phyloP scores from a whole-genome alignment of 2,113 vertebrate species.

The Odobenus rosmarus region DNA sequence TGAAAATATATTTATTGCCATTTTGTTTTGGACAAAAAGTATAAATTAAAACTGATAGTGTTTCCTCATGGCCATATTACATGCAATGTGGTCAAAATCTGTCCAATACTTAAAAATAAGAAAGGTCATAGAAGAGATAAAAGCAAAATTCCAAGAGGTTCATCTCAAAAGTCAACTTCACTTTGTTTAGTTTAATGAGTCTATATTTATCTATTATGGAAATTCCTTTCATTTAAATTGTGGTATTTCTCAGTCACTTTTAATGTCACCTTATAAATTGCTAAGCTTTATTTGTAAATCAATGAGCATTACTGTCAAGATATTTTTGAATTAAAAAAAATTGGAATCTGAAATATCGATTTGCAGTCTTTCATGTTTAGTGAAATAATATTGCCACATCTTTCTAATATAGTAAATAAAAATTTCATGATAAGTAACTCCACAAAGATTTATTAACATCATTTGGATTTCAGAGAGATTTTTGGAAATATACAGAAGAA shows the following conservation, averaged over 20 bases:
- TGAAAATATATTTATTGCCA: not conserved
- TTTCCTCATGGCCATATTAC: not conserved
- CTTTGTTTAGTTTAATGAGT: not conserved
- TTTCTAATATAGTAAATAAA: conserved; percentile 23
- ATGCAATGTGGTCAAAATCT: not conserved
- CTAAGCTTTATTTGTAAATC: conserved; percentile 31
- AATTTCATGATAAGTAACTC: not conserved
- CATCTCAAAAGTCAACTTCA: not conserved
- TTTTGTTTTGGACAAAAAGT: not conserved
- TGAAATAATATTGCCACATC: not conserved
- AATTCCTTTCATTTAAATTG: not conserved
- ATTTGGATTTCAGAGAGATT: conserved; percentile 30
- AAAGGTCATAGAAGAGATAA: not conserved
- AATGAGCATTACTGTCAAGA: not conserved
- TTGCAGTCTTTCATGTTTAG: not conserved
- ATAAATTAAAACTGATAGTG: not conserved
- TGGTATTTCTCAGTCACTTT: not conserved
- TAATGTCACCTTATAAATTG: conserved; percentile 34
- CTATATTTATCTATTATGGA: not conserved
- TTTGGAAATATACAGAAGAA: not conserved
- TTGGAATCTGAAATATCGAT: not conserved
- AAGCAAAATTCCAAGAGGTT: not conserved
- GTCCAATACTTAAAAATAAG: not conserved
- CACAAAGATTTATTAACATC: not conserved
- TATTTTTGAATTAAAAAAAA: not conserved